Base-by-base conservation (phyloP, 2,113 vertebrate species). In the Caranx ignobilis region DNA sequence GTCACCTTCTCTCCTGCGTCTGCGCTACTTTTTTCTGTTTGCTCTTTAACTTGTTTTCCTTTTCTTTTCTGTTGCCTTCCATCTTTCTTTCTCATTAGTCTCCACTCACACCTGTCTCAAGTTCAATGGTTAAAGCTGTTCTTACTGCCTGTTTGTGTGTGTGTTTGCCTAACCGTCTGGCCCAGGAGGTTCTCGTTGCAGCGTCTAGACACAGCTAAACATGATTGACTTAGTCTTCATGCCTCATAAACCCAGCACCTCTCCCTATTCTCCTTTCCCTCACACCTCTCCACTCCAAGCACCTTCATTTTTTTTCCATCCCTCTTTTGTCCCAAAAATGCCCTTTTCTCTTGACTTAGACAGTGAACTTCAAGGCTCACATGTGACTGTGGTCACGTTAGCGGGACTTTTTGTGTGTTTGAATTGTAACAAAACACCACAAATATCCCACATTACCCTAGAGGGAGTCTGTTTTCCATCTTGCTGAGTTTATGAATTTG, bases 111-210 rank as follows among this genome's bases (percentile, higher is more conserved):
- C 85, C 81, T 82, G 83, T 85, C 71, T 80, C 81, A 82, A 81
- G 72, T 82, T 77, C 75, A 84, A 12, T 63, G 70, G 41, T 72
- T 80, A 70, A 72, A 81, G 47, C 57, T 63, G 16, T 18, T 45
- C 83, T 80, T 26, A 18, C 52, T 71, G 34, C 57, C n/a, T 48
- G 48, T 57, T 66, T 79, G 73, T 34, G 61, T 86, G 61, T 86
- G 81, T 93, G 87, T 90, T 92, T 91, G 83, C 77, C 43, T 54
- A 65, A 70, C 41, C 45, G 89, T 92, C 90, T 90, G 56, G 73
- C 67, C 55, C 61, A 26, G 71, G 55, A 76, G 71, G 56, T 86
- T 77, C 69, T 68, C 41, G 66, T 85, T 63, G n/a, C 35, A 19
- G 63, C 3, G 81, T 92, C 88, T 88, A 92, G 89, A 94, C 88